Conservation (phyloP, 1,140 invertebrate species). For the Zaprionus ghesquierei region DNA sequence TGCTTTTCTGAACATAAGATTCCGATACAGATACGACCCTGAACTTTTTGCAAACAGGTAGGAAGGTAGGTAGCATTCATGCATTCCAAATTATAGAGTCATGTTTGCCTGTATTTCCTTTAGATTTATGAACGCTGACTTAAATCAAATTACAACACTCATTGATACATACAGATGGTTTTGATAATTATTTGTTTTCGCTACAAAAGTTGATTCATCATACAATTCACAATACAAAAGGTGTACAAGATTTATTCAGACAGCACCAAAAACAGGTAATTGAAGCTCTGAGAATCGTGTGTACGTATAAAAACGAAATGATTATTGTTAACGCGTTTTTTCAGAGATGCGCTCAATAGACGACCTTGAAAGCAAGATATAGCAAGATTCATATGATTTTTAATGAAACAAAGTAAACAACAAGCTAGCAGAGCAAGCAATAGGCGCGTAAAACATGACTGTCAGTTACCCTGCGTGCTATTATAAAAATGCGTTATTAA, state of each 20-base stretch:
- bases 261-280: slow-evolving; percentile 2
- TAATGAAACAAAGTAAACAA: slow-evolving; percentile 71
- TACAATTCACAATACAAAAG: not conserved
- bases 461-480: not conserved
- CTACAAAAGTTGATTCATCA: not conserved
- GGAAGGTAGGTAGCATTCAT: too few relatives aligned
- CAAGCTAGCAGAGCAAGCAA: slow-evolving; percentile 44
- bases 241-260: slow-evolving; percentile 49
- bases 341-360: slow-evolving; percentile 59
- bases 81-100: not conserved
- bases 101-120: not conserved
- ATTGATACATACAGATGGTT: not conserved
- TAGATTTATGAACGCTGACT: not conserved
- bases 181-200: not conserved
- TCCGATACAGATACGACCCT: not conserved
- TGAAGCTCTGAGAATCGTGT: not conserved
- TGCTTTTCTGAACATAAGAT: not conserved
- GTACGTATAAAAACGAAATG: slow-evolving; percentile 1
- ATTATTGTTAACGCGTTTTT: slow-evolving; percentile 16
- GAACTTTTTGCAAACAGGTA: not conserved
- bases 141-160: not conserved
- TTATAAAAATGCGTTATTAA: not conserved
- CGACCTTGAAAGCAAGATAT: slow-evolving; percentile 55
- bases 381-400: slow-evolving; percentile 57
- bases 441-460: not conserved